Evolutionary conservation across 1,140 invertebrate species (phyloP).

Genomic region (Alviniconcha marisindica): DNA sequence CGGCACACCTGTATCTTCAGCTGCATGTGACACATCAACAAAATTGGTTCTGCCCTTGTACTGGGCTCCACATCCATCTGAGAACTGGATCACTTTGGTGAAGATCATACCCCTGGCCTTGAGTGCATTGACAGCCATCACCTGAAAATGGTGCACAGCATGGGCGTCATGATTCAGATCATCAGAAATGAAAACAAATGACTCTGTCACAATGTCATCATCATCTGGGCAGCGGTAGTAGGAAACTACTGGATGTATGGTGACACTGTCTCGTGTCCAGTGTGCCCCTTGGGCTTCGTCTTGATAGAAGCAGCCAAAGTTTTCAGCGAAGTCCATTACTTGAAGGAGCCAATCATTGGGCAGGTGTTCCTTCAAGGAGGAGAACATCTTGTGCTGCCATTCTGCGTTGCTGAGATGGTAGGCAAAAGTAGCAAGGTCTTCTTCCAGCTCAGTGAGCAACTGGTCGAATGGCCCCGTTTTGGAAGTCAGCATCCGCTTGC

Average conservation of each 20-base stretch:
- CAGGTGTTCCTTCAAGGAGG: background rate
- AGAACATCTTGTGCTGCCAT: background rate
- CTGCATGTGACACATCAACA: constrained; percentile 27
- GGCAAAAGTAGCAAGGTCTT: background rate
- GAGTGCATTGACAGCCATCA: constrained; percentile 10
- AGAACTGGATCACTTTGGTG: constrained; percentile 42
- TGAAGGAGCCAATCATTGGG: background rate
- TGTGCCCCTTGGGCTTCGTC: no score
- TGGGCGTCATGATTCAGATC: constrained; percentile 47
- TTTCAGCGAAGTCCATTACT: background rate
- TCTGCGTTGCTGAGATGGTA: background rate
- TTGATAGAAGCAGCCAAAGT: no score
- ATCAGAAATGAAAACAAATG: constrained; percentile 37
- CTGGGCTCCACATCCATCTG: constrained; percentile 46
- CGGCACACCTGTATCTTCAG: constrained; percentile 40
- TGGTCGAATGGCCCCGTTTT: background rate
- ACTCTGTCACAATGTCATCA: constrained; percentile 25
- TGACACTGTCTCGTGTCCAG: no score
- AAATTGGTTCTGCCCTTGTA: constrained; percentile 48
- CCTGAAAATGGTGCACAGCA: constrained; percentile 41
- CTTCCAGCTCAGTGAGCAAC: background rate
- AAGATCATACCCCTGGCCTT: constrained; percentile 23
- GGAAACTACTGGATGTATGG: no score
- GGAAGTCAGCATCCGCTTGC: background rate
- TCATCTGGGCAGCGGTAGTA: no score